A percentile compares a stretch with the other conserved stretches of the same genome.
Evolutionary conservation across 2,888 invertebrate species (phyloP).

Genomic region (Rhaphigaster nebulosa): DNA sequence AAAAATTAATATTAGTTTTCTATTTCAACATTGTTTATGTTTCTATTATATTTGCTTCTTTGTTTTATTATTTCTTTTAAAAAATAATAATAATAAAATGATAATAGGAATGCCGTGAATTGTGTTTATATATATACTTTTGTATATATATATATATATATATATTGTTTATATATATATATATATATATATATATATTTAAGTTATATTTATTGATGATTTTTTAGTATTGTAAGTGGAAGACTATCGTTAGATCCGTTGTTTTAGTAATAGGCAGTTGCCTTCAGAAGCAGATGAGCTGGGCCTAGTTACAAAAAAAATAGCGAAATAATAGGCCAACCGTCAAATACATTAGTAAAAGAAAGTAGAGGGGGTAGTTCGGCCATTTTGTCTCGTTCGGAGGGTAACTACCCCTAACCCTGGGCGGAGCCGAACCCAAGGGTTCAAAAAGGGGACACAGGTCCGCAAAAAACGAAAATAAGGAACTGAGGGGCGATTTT

Average conservation of each 20-base stretch:
- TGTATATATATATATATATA: no score
- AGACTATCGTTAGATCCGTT: background rate
- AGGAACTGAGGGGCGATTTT: background rate
- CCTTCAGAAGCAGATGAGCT: background rate
- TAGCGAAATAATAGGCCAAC: conserved; percentile 43
- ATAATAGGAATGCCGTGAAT: no score
- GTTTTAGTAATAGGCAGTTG: background rate
- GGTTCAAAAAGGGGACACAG: conserved; percentile 10
- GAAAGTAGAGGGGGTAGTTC: conserved; percentile 35
- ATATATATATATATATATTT: no score
- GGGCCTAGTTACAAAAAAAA: background rate
- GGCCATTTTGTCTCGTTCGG: conserved; percentile 44
- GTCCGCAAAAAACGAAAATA: conserved; percentile 53
- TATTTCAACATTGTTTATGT: no score
- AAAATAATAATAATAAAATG: no score
- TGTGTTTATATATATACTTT: no score
- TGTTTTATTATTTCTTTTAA: no score
- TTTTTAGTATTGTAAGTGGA: no score
- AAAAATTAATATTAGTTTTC: no score
- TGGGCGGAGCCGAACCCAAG: conserved; percentile 48
- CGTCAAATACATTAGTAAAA: conserved; percentile 51
- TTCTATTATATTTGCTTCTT: no score
- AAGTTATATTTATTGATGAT: no score
- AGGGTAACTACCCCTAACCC: conserved; percentile 42
- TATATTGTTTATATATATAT: no score